Percentiles rank a stretch among this genome's conserved stretches.
Conservation (phyloP, 2,888 invertebrate genomes). For the Caenorhabditis parvicauda region DNA sequence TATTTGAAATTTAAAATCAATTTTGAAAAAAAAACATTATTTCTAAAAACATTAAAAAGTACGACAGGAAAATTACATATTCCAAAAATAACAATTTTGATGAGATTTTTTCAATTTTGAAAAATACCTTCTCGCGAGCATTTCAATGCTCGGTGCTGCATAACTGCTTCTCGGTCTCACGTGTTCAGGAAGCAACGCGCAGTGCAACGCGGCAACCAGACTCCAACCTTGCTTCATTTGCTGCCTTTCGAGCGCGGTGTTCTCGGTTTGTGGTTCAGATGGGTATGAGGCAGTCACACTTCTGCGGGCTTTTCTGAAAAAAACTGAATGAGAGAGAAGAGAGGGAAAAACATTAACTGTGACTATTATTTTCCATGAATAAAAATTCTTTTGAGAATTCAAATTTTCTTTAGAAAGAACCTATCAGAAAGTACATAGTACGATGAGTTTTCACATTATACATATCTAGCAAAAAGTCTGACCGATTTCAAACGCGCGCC, state of each 20-base stretch:
- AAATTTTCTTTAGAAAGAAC: no score
- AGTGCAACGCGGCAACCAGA: slow-evolving; percentile 88
- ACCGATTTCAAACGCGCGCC: no score
- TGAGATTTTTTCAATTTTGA: no score
- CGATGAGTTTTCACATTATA: no score
- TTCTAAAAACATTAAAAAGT: not conserved
- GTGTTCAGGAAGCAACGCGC: slow-evolving; percentile 89
- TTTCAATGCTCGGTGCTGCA: slow-evolving; percentile 93
- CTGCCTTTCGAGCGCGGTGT: slow-evolving; percentile 31
- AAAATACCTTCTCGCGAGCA: slow-evolving; percentile 80
- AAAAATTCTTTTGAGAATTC: no score
- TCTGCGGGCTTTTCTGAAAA: slow-evolving; percentile 13
- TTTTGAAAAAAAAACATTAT: no score
- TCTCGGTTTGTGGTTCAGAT: not conserved
- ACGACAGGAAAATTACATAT: not conserved
- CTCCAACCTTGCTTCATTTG: slow-evolving; percentile 73
- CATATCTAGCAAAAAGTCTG: no score
- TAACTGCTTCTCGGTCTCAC: slow-evolving; percentile 73
- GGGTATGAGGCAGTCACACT: slow-evolving; percentile 7
- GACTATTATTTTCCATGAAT: no score
- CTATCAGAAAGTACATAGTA: no score
- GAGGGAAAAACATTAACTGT: no score
- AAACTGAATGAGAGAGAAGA: no score
- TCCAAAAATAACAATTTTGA: not conserved
- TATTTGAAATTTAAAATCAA: not conserved